phyloP scores from a whole-genome alignment of 2,113 vertebrate species.

The Eretmochelys imbricata region DNA sequence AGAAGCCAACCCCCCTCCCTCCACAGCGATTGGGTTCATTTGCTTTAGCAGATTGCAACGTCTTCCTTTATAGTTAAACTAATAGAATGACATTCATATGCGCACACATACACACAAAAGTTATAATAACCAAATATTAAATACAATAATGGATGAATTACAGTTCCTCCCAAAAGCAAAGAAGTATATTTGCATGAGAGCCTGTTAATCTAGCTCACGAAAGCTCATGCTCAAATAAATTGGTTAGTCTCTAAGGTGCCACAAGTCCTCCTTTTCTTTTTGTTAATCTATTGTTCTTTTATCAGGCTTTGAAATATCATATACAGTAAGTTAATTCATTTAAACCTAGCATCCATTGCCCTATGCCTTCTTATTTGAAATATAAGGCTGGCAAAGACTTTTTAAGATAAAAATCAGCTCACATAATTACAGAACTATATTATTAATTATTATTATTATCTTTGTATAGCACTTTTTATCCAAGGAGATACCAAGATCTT shows the following conservation, averaged over 20 bases:
- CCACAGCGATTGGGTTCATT: neutral
- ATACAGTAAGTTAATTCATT: neutral
- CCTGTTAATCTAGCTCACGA: constrained; percentile 3
- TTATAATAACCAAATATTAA: constrained; percentile 28
- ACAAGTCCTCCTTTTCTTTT: too few relatives aligned
- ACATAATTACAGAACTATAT: neutral
- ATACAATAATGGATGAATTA: constrained; percentile 4
- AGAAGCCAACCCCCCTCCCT: neutral
- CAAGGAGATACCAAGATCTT: neutral
- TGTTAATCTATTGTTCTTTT: neutral
- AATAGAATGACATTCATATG: neutral
- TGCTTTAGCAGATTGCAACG: neutral
- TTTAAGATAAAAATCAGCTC: neutral
- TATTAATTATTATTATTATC: neutral
- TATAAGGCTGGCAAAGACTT: neutral
- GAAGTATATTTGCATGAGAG: neutral
- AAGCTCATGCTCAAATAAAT: too few relatives aligned
- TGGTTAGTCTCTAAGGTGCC: too few relatives aligned
- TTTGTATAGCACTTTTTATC: neutral
- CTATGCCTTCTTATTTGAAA: neutral
- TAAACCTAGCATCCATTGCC: neutral
- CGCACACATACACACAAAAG: neutral
- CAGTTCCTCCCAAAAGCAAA: constrained; percentile 17
- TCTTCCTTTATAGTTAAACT: neutral
- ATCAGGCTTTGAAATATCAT: neutral